phyloP scores from a whole-genome alignment of 2,888 invertebrate species.

The Scotopteryx bipunctaria region DNA sequence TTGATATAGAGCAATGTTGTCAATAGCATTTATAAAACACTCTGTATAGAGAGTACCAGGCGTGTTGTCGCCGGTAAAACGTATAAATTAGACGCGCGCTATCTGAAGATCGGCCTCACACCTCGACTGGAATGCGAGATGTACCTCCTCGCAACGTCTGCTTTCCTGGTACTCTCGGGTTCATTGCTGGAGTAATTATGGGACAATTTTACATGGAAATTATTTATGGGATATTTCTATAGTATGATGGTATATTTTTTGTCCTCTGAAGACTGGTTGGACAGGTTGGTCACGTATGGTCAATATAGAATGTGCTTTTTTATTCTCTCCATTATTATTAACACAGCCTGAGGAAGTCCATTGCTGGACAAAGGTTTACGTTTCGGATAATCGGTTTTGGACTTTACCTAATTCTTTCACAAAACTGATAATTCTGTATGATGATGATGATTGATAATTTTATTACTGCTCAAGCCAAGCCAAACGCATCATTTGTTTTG shows the following conservation, averaged over 20 bases:
- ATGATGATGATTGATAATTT: too few relatives aligned
- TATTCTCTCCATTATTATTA: too few relatives aligned
- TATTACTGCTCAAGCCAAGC: too few relatives aligned
- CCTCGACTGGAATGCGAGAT: constrained; percentile 75
- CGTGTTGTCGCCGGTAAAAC: constrained; percentile 81
- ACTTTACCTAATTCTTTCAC: too few relatives aligned
- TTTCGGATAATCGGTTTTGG: too few relatives aligned
- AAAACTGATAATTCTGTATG: too few relatives aligned
- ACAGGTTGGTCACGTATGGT: too few relatives aligned
- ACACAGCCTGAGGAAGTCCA: too few relatives aligned
- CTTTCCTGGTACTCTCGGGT: constrained; percentile 57
- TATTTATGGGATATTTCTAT: neutral
- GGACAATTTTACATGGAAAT: constrained; percentile 13
- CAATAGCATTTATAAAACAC: constrained; percentile 8
- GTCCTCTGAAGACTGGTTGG: neutral
- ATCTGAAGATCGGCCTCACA: constrained; percentile 82
- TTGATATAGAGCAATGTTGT: neutral
- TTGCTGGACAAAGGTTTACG: too few relatives aligned
- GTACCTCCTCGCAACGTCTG: constrained; percentile 57
- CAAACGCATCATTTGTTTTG: too few relatives aligned
- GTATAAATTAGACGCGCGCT: constrained; percentile 77
- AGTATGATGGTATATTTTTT: constrained; percentile 1
- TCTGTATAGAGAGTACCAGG: constrained; percentile 52
- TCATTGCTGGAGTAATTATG: constrained; percentile 22
- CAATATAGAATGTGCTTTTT: too few relatives aligned